These are phyloP conservation scores for Cactoblastis cactorum DNA, from an alignment of 2,888 invertebrate genomes.

Conservation along the genomic window DNA sequence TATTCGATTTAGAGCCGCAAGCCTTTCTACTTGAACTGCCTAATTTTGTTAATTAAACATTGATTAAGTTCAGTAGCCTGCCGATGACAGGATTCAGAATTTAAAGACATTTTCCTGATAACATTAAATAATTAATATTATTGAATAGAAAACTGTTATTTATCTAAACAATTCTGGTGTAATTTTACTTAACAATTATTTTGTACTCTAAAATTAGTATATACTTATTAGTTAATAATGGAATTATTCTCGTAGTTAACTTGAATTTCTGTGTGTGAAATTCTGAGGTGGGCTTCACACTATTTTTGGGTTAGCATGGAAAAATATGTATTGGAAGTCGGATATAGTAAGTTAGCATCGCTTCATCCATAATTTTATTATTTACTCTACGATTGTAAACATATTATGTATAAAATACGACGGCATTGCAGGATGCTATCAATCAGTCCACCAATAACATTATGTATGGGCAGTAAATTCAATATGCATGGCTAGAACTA, in stretches of 20 bases:
- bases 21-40: neutral
- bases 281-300: no score
- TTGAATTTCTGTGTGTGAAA: no score
- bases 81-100: neutral
- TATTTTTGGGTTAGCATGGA: no score
- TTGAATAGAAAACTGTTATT: no score
- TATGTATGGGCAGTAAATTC: conserved; percentile 23
- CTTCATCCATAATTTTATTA: neutral
- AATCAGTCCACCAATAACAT: conserved; percentile 42
- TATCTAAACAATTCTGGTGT: no score
- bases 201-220: no score
- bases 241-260: no score
- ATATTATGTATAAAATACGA: neutral
- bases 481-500: conserved; percentile 36
- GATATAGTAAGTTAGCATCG: no score
- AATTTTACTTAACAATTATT: no score
- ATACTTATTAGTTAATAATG: no score
- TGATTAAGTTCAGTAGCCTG: neutral
- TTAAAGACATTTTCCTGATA: neutral
- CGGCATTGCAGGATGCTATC: conserved; percentile 44
- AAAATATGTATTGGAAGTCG: no score
- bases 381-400: neutral
- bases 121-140: neutral
- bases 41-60: neutral
- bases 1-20: conserved; percentile 1